These are phyloP conservation scores for Heliothis peltigera DNA, from an alignment of 2,888 invertebrate genomes.

Conservation along the genomic window DNA sequence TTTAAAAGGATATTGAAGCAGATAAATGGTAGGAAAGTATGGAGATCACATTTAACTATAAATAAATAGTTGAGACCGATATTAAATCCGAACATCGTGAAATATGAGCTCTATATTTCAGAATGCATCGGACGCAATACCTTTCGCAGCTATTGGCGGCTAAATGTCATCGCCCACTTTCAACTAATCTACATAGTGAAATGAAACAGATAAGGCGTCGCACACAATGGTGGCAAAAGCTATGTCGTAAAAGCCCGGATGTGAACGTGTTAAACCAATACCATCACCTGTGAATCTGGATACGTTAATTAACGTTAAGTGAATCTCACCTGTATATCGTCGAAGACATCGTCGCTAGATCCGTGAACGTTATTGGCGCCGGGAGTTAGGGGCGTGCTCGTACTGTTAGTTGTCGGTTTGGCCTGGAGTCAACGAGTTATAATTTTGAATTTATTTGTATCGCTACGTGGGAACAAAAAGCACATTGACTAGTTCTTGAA, in stretches of 20 bases:
- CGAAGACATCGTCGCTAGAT: conserved; percentile 87
- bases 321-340: conserved; percentile 84
- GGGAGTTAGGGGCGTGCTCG: conserved; percentile 85
- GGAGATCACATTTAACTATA: conserved; percentile 64
- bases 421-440: conserved; percentile 73
- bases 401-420: conserved; percentile 84
- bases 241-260: conserved; percentile 79
- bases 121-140: conserved; percentile 73
- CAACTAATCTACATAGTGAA: conserved; percentile 70
- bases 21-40: conserved; percentile 64
- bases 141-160: conserved; percentile 64
- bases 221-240: conserved; percentile 76
- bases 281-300: conserved; percentile 81
- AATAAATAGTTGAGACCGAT: conserved; percentile 65
- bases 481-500: conserved; percentile 15
- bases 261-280: conserved; percentile 88
- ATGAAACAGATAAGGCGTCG: conserved; percentile 65
- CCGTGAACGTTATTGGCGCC: conserved; percentile 83
- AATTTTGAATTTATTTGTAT: conserved; percentile 49
- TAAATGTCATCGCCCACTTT: conserved; percentile 65
- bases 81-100: conserved; percentile 75
- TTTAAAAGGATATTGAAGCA: conserved; percentile 60
- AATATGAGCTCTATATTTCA: conserved; percentile 88
- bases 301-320: conserved; percentile 40
- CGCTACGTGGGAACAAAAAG: conserved; percentile 27